phyloP scores from a whole-genome alignment of 1,140 invertebrate species.

The Drosophila ironensis region DNA sequence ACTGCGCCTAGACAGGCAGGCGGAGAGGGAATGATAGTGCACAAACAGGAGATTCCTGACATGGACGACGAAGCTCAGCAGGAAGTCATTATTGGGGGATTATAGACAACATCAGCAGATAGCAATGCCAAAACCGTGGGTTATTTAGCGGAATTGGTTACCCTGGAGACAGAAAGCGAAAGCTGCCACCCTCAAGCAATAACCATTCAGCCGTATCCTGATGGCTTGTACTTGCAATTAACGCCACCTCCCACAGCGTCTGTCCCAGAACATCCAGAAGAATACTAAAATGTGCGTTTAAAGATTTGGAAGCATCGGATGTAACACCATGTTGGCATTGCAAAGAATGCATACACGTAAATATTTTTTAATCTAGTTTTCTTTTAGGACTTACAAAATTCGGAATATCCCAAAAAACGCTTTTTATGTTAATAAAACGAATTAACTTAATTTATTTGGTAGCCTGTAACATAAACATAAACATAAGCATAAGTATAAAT shows the following conservation, averaged over 20 bases:
- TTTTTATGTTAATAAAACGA: constrained; percentile 67
- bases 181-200: too few species aligned
- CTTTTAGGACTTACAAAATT: constrained; percentile 36
- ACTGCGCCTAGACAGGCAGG: constrained; percentile 73
- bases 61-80: constrained; percentile 81
- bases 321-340: constrained; percentile 51
- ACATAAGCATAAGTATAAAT: constrained; percentile 3
- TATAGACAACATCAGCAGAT: constrained; percentile 76
- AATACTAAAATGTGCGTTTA: constrained; percentile 29
- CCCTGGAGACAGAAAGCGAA: constrained; percentile 1
- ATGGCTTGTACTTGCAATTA: constrained; percentile 47
- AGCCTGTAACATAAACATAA: constrained; percentile 60
- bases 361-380: constrained; percentile 42
- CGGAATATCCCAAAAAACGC: constrained; percentile 31
- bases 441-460: constrained; percentile 71
- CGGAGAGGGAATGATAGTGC: constrained; percentile 70
- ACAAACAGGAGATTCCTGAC: constrained; percentile 78
- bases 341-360: constrained; percentile 32
- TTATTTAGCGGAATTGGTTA: constrained; percentile 17
- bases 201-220: constrained; percentile 25
- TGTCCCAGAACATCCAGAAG: constrained; percentile 15
- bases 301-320: constrained; percentile 20
- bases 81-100: constrained; percentile 79
- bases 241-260: constrained; percentile 20
- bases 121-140: constrained; percentile 44